A percentile compares a stretch with the other conserved stretches of the same genome.
Conservation (phyloP, 2,113 vertebrate genomes). For the Oreotragus oreotragus region DNA sequence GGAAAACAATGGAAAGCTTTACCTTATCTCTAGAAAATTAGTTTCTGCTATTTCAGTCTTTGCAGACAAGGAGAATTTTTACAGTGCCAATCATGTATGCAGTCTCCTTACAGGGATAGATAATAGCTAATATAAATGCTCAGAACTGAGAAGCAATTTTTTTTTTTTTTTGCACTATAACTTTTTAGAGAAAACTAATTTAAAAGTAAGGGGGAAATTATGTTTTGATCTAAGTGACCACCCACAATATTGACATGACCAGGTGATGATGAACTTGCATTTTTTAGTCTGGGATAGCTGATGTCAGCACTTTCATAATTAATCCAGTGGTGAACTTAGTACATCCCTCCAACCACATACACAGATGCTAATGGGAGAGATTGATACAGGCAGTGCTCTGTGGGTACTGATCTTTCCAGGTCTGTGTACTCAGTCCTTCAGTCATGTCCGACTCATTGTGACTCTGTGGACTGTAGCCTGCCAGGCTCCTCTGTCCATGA, state of each 20-base stretch:
- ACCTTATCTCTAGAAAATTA: slow-evolving; percentile 33
- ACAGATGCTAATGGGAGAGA: background rate
- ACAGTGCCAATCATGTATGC: slow-evolving; percentile 3
- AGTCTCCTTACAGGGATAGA: background rate
- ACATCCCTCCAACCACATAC: background rate
- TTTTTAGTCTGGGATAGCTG: background rate
- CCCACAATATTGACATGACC: background rate
- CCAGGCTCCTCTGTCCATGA: background rate
- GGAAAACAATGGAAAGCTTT: background rate
- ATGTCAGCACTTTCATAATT: background rate
- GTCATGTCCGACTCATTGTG: background rate
- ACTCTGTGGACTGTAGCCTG: background rate
- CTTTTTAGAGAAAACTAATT: slow-evolving; percentile 26
- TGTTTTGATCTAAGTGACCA: slow-evolving; percentile 18
- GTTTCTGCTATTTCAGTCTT: background rate
- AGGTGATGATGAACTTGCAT: slow-evolving; percentile 7
- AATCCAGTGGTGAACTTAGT: slow-evolving; percentile 4
- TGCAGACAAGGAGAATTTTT: slow-evolving; percentile 3
- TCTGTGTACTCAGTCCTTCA: background rate
- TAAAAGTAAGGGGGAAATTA: slow-evolving; percentile 25
- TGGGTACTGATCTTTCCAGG: background rate
- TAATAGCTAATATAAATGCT: slow-evolving; percentile 26
- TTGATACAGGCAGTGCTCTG: background rate
- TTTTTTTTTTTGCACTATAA: slow-evolving; percentile 22
- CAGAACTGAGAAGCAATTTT: background rate